These are phyloP conservation scores for Distichodus sexfasciatus DNA, from an alignment of 2,797 vertebrate species.

Conservation along the genomic window DNA sequence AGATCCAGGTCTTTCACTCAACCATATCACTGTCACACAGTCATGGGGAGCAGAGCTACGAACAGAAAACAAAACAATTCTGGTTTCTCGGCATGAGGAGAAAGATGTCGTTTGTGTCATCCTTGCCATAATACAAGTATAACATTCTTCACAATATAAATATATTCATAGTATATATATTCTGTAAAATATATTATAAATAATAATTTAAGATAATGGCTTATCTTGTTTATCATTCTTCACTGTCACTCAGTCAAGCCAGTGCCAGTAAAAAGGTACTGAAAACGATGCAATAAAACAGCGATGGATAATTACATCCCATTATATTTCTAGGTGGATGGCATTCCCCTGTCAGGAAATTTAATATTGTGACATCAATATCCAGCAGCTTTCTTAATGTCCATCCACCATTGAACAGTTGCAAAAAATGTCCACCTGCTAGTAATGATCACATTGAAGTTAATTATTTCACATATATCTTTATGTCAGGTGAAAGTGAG, in stretches of 20 bases:
- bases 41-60: neutral
- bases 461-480: constrained; percentile 1
- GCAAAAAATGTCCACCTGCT: constrained; percentile 3
- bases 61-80: neutral
- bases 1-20: neutral
- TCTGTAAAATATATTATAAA: no score
- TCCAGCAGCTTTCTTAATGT: no score
- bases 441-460: constrained; percentile 8
- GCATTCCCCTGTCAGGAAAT: neutral
- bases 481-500: neutral
- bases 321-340: neutral
- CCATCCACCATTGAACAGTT: no score
- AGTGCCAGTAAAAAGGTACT: neutral
- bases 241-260: neutral
- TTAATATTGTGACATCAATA: constrained; percentile 6
- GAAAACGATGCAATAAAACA: neutral
- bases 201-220: no score
- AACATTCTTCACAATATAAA: neutral
- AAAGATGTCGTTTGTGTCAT: neutral
- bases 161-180: no score
- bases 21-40: neutral
- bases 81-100: neutral
- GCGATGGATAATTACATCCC: neutral
- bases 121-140: neutral
- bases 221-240: no score